Base-by-base conservation (phyloP, 2,113 vertebrate species). In the Brachirus orientalis region DNA sequence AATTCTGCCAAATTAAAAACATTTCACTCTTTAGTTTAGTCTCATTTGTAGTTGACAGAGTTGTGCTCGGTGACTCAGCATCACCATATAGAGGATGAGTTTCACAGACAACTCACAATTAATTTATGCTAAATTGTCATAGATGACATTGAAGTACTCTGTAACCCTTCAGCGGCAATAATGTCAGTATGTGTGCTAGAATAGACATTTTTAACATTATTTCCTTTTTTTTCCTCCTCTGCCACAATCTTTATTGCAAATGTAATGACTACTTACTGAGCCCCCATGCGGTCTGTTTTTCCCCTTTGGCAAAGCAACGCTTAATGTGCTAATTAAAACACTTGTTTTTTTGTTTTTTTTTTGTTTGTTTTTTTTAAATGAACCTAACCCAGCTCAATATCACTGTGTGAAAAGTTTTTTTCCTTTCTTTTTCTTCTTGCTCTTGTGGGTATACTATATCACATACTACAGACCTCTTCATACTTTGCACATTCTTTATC, bases 101-200 rank as follows among this genome's bases (percentile, higher is more conserved):
- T 71, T 72, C 64, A 63, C 28, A 18, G 10, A 54, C 4, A 6
- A 28, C 54, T 70, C 35, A 37, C 22, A 28, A 58, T 59, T 72
- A 64, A 72, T 52, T 65, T 48, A 51, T 41, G 50, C 20, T 51
- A 63, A 44, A 65, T 64, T 63, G 57, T 48, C 35, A 56, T 60
- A 35, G 37, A 59, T 73, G 55, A 64, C 40, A 41, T 10, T n/a
- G n/a, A n/a, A n/a, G n/a, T n/a, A n/a, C n/a, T n/a, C n/a, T n/a
- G n/a, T n/a, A n/a, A n/a, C n/a, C n/a, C n/a, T n/a, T n/a, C n/a
- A n/a, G n/a, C n/a, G n/a, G n/a, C n/a, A n/a, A n/a, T n/a, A n/a
- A n/a, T n/a, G n/a, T n/a, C n/a, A n/a, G n/a, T n/a, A n/a, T n/a
- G n/a, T n/a, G n/a, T n/a, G n/a, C n/a, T n/a, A n/a, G n/a, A n/a